phyloP scores from a whole-genome alignment of 1,140 invertebrate species.

The Triops longicaudatus region DNA sequence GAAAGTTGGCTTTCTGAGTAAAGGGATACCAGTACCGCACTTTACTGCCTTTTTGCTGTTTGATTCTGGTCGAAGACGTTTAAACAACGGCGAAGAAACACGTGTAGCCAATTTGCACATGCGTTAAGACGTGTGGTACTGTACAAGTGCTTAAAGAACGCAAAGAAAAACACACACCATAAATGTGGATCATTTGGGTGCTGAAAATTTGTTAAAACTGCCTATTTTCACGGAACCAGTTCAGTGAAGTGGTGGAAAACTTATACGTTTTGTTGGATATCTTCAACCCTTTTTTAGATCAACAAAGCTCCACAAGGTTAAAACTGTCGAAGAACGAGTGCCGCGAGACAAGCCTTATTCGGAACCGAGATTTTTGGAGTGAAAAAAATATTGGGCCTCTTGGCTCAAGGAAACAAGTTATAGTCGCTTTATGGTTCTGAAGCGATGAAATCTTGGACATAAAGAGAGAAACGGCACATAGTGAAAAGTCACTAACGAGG shows the following conservation, averaged over 20 bases:
- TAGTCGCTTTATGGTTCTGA: background rate
- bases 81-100: no score
- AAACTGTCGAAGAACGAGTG: background rate
- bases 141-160: no score
- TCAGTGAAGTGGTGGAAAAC: no score
- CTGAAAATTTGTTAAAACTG: no score
- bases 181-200: no score
- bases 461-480: background rate
- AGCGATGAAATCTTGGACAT: conserved; percentile 2
- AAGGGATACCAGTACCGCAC: background rate
- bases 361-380: background rate
- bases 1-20: background rate
- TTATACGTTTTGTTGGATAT: no score
- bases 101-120: no score
- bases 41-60: background rate
- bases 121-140: no score
- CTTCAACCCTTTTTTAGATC: no score
- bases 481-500: background rate
- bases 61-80: no score
- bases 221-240: no score
- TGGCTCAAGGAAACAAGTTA: background rate
- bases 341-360: background rate
- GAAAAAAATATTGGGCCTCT: background rate
- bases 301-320: background rate
- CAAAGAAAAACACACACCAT: no score